Evolutionary conservation across 2,888 invertebrate species (phyloP), one percentile per base, ranked within the genome.

Genomic region (Tigriopus californicus): DNA sequence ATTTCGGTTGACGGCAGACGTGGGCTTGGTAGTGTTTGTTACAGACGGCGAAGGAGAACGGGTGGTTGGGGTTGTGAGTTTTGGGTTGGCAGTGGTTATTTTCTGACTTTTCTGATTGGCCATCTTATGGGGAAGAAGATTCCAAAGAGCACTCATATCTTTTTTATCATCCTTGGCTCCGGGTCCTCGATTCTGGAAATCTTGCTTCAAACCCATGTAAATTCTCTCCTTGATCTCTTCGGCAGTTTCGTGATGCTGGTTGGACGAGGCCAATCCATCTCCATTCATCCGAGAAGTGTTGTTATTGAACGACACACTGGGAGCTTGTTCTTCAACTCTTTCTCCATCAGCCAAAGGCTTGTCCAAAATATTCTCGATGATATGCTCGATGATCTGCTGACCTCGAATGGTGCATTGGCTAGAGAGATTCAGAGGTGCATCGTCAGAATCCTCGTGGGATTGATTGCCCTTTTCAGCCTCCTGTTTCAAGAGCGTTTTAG

Each of bases 371-470:
- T 56, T 56, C 24, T 56, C 56, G 46, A 56, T 56, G 33, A 56
- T 56, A 56, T 56, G 56, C 44, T 56, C 56, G 15, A 56, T 56
- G 42, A 56, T 56, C 13, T 44, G 42, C 18, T 20, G 33, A 15
- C 33, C 33, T 18, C 25, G 56, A 56, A 56, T 56, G n/a, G 33
- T 25, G 15, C 56, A 56, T 20, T 56, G 56, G n/a, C 42, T 56
- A 24, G 56, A 56, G 18, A 56, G 24, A 46, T 56, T 56, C 18
- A 56, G 42, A 24, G 56, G 56, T 1, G 65, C 65, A 63, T 78
- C 79, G 51, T 63, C 58, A 1, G 65, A 65, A 63, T 78, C 79
- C 52, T 62, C 49, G n/a, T 48, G 42, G 15, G 24, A 18, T n/a
- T 59, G 58, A 15, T 62, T 60, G 18, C 60, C 61, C 10, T 44